phyloP scores from a whole-genome alignment of 1,140 invertebrate species.

The Notospermus geniculatus region DNA sequence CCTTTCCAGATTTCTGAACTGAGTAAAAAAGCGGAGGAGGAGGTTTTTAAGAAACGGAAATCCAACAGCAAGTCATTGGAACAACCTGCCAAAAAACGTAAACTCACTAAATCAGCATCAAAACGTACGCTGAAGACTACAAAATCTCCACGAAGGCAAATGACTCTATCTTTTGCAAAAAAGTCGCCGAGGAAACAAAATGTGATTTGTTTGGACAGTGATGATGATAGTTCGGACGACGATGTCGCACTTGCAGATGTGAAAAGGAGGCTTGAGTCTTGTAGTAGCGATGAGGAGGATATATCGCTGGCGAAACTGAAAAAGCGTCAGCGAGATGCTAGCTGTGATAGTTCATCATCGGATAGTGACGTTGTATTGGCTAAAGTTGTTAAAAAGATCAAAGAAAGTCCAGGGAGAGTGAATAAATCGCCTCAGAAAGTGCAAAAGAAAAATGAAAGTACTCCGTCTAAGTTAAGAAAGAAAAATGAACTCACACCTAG shows the following conservation, averaged over 20 bases:
- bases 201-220: neutral
- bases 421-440: conserved; percentile 15
- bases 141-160: neutral
- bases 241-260: conserved; percentile 20
- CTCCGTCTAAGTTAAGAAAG: conserved; percentile 17
- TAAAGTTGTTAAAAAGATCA: neutral
- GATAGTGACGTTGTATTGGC: conserved; percentile 12
- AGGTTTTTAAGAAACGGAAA: conserved; percentile 28
- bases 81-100: conserved; percentile 3
- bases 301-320: conserved; percentile 26
- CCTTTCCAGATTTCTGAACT: conserved; percentile 37
- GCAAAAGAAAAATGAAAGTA: conserved; percentile 22
- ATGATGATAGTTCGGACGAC: conserved; percentile 10
- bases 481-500: neutral
- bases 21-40: conserved; percentile 31
- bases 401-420: conserved; percentile 7
- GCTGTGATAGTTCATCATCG: neutral
- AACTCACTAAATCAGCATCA: conserved; percentile 18
- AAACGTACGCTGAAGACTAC: conserved; percentile 23
- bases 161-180: neutral
- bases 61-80: conserved; percentile 15
- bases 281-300: conserved; percentile 22
- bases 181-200: conserved; percentile 9
- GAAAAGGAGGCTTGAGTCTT: no score
- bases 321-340: neutral